phyloP scores from a whole-genome alignment of 2,113 vertebrate species.

The Scatophagus argus region DNA sequence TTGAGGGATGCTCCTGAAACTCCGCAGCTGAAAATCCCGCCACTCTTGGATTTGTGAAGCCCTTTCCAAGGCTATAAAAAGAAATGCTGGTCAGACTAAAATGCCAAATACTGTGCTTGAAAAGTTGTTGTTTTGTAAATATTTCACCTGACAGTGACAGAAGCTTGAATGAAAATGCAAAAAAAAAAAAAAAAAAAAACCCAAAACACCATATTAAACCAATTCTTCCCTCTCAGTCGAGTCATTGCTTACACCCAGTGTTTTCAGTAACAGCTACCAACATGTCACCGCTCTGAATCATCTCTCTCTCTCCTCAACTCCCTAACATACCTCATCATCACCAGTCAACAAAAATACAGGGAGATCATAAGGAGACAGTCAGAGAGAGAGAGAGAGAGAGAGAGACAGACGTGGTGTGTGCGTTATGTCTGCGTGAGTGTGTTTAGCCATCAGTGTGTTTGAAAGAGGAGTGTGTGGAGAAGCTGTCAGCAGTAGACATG shows the following conservation, averaged over 20 bases:
- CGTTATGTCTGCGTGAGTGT: constrained; percentile 39
- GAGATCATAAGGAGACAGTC: constrained; percentile 67
- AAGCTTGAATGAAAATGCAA: constrained; percentile 33
- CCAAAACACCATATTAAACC: constrained; percentile 43
- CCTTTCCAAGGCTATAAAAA: constrained; percentile 27
- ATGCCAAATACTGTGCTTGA: background rate
- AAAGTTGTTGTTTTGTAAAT: constrained; percentile 35
- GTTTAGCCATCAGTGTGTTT: constrained; percentile 69
- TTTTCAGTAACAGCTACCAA: constrained; percentile 52
- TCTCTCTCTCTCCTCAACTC: constrained; percentile 64
- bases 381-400: constrained; percentile 39
- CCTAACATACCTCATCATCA: constrained; percentile 70
- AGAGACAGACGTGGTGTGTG: constrained; percentile 46
- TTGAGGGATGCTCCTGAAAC: constrained; percentile 44
- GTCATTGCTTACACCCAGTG: constrained; percentile 56
- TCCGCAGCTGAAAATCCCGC: constrained; percentile 19
- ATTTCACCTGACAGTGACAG: constrained; percentile 46
- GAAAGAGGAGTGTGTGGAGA: constrained; percentile 73
- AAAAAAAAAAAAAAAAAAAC: constrained; percentile 38
- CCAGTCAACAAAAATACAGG: constrained; percentile 71
- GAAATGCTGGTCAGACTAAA: constrained; percentile 24
- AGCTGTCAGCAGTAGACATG: constrained; percentile 78
- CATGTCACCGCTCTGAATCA: constrained; percentile 72
- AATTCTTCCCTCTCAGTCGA: constrained; percentile 59
- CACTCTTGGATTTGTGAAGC: constrained; percentile 20